These are phyloP conservation scores for Eolophus roseicapilla DNA, from an alignment of 2,113 vertebrate species.

Conservation along the genomic window DNA sequence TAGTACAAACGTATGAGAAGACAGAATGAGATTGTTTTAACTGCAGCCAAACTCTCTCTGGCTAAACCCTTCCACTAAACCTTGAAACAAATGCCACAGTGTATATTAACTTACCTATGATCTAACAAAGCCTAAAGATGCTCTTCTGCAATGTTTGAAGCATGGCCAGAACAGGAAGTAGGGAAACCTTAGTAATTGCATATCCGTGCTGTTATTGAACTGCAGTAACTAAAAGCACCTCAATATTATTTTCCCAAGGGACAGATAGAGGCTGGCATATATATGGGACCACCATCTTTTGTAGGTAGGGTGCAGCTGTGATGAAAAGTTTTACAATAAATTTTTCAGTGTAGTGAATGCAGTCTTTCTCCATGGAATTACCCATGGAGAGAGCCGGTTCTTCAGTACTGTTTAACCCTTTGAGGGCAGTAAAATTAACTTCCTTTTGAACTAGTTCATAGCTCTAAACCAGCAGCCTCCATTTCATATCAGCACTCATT, in stretches of 20 bases:
- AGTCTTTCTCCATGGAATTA: not conserved
- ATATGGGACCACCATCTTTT: not conserved
- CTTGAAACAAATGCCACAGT: not conserved
- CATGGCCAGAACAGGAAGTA: not conserved
- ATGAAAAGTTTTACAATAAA: not conserved
- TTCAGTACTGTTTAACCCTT: not conserved
- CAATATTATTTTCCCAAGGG: not conserved
- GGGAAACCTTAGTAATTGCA: not conserved
- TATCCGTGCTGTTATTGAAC: not conserved
- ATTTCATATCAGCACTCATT: not conserved
- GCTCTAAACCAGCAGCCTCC: not conserved
- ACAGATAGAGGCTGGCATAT: not conserved
- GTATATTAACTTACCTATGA: not conserved
- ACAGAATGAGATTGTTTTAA: not conserved
- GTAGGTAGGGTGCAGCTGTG: not conserved
- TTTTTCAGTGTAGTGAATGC: not conserved
- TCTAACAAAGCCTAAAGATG: not conserved
- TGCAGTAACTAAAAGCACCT: constrained; percentile 31
- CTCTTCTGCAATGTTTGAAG: not conserved
- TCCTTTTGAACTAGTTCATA: not conserved
- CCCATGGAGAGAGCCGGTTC: not conserved
- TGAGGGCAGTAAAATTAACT: not conserved
- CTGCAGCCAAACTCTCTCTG: not conserved
- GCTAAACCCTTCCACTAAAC: not conserved
- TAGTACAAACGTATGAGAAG: not conserved